Evolutionary conservation across 2,888 invertebrate species (phyloP), one percentile per base, ranked within the genome.

Genomic region (Cryptocheilus praepositus): DNA sequence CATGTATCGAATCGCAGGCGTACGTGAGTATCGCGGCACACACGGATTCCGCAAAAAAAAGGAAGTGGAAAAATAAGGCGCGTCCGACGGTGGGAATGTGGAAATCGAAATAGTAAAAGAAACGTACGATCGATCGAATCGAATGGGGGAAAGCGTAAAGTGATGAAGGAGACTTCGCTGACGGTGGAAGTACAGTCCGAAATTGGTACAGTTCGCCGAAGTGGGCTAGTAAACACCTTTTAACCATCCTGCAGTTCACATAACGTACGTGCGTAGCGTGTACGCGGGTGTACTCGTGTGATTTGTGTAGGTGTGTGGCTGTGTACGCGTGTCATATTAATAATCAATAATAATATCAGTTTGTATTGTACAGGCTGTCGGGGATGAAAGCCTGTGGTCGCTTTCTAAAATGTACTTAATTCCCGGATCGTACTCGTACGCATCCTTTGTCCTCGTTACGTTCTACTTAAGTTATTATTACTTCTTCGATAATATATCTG

Each of bases 301-400:
- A 11, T 65, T 62, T 73, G 58, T 60, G 59, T 58, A 43, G 13
- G 21, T 52, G 21, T 60, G 16, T 51, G 36, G 16, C 22, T 25
- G 46, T 16, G 28, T 59, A 28, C 44, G 19, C n/a, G 28, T 43
- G 36, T 85, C 71, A 80, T 80, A 83, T 83, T 85, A 88, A 86
- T 86, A 86, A 85, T 86, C 83, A 87, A 86, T 87, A 84, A 79
- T 82, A 86, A 86, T 86, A 88, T 87, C 85, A 85, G 86, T 87
- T 86, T 86, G 86, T 88, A 87, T 87, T 84, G 84, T 86, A 88
- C 87, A 87, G 83, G 83, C 83, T 86, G 77, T 77, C 65, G 74
- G 79, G 83, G 78, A 79, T 67, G 76, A 80, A 82, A 76, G 81
- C 80, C 82, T 79, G 81, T 80, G 79, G 80, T 84, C 78, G 79